A percentile compares a stretch with the other conserved stretches of the same genome.
Evolutionary conservation across 92 coral and sea anemone species (phyloP).

Genomic region (Parazoanthus swiftii): DNA sequence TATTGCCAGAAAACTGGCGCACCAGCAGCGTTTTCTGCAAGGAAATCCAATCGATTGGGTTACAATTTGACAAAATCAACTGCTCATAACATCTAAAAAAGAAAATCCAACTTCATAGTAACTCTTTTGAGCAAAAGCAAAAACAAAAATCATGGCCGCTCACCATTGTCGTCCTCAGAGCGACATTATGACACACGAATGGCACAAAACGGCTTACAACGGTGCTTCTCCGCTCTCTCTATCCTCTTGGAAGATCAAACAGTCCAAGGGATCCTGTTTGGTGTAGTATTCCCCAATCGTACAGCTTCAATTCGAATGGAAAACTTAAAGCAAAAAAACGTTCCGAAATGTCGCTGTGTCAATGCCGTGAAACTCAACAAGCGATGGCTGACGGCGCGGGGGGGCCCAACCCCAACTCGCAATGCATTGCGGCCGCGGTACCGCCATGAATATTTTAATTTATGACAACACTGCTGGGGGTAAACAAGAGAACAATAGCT

Average conservation of each 20-base stretch:
- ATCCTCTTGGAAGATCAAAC: conserved; percentile 67
- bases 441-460: conserved; percentile 74
- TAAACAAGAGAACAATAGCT: conserved; percentile 66
- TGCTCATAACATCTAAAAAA: conserved; percentile 52
- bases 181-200: conserved; percentile 98
- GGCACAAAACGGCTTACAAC: conserved; percentile 81
- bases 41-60: conserved; percentile 78
- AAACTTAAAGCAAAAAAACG: conserved; percentile 91
- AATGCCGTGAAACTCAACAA: conserved; percentile 99
- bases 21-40: conserved; percentile 84
- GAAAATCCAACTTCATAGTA: conserved; percentile 73
- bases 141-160: conserved; percentile 99
- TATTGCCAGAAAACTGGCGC: conserved; percentile 89
- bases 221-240: conserved; percentile 71
- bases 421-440: conserved; percentile 83
- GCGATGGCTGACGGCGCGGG: conserved; percentile 99
- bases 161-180: conserved; percentile 99
- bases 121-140: conserved; percentile 92
- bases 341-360: conserved; percentile 98
- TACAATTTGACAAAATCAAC: conserved; percentile 55
- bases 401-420: conserved; percentile 99
- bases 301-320: conserved; percentile 77
- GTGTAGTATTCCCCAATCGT: conserved; percentile 61
- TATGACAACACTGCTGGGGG: conserved; percentile 60
- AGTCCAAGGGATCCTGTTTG: conserved; percentile 60